phyloP scores from a whole-genome alignment of 2,113 vertebrate species.

The Pituophis catenifer region DNA sequence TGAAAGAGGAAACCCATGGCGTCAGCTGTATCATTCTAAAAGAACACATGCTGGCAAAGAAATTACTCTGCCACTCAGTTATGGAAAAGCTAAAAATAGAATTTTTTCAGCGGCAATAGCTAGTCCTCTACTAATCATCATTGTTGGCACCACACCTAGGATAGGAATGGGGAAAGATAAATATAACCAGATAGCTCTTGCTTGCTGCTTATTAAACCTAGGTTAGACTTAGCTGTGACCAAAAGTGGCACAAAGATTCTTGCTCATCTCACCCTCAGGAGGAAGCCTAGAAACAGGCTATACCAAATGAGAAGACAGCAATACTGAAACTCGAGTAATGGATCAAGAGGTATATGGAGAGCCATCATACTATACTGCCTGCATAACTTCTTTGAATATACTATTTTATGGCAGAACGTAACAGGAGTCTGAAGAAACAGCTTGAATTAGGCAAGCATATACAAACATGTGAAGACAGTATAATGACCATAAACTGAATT shows the following conservation, averaged over 20 bases:
- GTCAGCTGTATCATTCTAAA: neutral
- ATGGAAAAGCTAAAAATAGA: neutral
- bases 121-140: neutral
- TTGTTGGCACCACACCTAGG: neutral
- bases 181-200: neutral
- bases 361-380: neutral
- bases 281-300: neutral
- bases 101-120: neutral
- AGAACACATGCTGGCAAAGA: neutral
- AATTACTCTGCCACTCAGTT: neutral
- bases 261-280: neutral
- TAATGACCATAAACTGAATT: neutral
- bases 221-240: neutral
- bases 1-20: neutral
- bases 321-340: neutral
- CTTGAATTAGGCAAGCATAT: neutral
- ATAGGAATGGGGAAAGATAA: neutral
- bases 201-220: neutral
- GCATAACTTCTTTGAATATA: neutral
- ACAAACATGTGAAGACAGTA: neutral
- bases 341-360: neutral
- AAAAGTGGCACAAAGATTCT: neutral
- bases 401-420: neutral
- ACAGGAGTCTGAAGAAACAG: neutral
- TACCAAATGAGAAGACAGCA: neutral